Base-by-base conservation (phyloP, 2,888 invertebrate genomes). In the Ophion ellenae region DNA sequence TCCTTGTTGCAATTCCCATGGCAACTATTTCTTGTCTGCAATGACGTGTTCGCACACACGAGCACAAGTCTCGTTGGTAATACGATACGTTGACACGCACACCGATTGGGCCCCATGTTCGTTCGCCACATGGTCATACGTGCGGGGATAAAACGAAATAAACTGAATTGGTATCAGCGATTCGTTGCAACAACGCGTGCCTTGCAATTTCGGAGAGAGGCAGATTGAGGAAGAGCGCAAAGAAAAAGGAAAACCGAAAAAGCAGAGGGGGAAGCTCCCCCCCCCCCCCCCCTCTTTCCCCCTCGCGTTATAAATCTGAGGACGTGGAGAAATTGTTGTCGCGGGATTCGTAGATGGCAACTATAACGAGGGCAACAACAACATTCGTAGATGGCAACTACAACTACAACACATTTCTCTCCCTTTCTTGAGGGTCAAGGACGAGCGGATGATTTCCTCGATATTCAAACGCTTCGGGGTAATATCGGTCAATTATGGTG, bases 141-240 rank as follows among this genome's bases (percentile, higher is more conserved):
- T 45, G 66, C 71, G 77, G 66, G 82, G 73, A 83, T 57, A 77
- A 83, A 83, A 83, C 82, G 82, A 83, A 83, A 71, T 76, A 83
- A 10, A 47, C 10, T 47, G 47, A 47, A 47, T 47, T 47, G 11
- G 47, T 77, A 83, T 77, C 82, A 66, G 77, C 77, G 77, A 83
- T 77, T 83, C 71, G 71, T 57, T 59, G 77, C 57, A 77, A 82
- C 82, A 71, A 77, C 71, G 77, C 71, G 66, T 83, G 77, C 57
- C 59, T 28, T 53, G 45, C 77, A 61, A 47, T 47, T 47, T 47
- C 14, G 11, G 47, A 47, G 47, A 47, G 47, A 47, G 47, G 14
- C 10, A 11, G 47, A 11, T 10, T 69, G 57, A 32, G 17, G 28
- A 14, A 36, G 36, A 66, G 32, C 14, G 36, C 28, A 40, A 5